Evolutionary conservation across 2,113 vertebrate genomes (phyloP), one percentile per base, ranked within the genome.

Genomic region (Salvelinus fontinalis): DNA sequence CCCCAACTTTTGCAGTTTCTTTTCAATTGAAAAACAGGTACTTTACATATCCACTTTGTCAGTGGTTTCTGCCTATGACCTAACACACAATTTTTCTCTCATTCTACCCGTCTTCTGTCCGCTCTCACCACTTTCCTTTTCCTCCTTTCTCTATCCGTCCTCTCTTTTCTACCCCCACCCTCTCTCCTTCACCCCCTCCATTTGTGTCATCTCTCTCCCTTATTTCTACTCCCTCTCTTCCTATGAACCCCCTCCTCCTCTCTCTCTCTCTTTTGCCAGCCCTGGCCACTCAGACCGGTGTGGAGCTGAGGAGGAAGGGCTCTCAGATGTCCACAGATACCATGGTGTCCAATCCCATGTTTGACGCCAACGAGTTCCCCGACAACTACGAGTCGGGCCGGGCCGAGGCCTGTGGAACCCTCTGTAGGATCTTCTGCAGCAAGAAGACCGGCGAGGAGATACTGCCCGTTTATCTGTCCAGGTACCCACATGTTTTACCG

Each of bases 361-460:
- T 94, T 76, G 96, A 97, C 85, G 93, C 94, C 16, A 93, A 93
- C 78, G 95, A 96, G 87, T 95, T 95, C 91, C 92, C 95, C 64
- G 95, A 97, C 86, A 96, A 95, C 93, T 96, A 96, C 81, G 96
- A 97, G 88, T 92, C 94, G 0, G 97, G 97, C 88, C 94, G 95
- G 92, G 97, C 97, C 3, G 97, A 98, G 89, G 97, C 96, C 0
- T 98, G 95, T 7, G 96, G 97, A 83, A 97, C 96, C 20, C 95
- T 98, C 48, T 98, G 96, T 90, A 94, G 96, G 84, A 97, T 98
- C 88, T 97, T 98, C 93, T 96, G 95, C 92, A 97, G 95, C 91
- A 98, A 97, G 93, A 98, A 98, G 92, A 97, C 96, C 13, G 94
- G 95, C 85, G 97, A 98, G 89, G 96, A 98, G 83, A 97, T 98